These are phyloP conservation scores for Tragopan temminckii DNA, from an alignment of 2,797 vertebrate species.

Conservation along the genomic window DNA sequence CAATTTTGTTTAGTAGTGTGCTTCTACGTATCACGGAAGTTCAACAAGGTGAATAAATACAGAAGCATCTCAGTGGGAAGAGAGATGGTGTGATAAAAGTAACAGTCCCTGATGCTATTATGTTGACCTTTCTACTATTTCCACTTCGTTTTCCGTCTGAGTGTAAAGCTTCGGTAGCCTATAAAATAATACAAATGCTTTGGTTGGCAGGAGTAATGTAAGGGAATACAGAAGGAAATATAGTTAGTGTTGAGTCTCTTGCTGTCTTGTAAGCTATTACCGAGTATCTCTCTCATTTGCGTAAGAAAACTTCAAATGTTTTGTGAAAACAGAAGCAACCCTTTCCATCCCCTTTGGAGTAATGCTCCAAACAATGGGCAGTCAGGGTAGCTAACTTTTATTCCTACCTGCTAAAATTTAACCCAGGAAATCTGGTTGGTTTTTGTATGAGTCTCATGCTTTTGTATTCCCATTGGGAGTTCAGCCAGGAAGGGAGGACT, in stretches of 20 bases:
- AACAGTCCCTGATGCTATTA: background rate
- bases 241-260: background rate
- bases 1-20: background rate
- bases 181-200: background rate
- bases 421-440: background rate
- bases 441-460: background rate
- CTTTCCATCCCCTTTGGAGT: background rate
- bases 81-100: background rate
- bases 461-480: background rate
- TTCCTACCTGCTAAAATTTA: background rate
- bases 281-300: background rate
- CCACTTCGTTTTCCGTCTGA: background rate
- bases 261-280: background rate
- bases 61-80: background rate
- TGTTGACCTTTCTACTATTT: background rate
- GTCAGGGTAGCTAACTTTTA: background rate
- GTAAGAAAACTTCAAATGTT: background rate
- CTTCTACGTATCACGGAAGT: background rate
- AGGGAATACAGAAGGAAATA: background rate
- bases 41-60: background rate
- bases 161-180: background rate
- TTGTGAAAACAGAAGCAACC: background rate
- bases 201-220: background rate
- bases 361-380: background rate
- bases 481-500: background rate